Evolutionary conservation across 1,140 invertebrate species (phyloP), one percentile per base, ranked within the genome.

Genomic region (Zaprionus taronus): DNA sequence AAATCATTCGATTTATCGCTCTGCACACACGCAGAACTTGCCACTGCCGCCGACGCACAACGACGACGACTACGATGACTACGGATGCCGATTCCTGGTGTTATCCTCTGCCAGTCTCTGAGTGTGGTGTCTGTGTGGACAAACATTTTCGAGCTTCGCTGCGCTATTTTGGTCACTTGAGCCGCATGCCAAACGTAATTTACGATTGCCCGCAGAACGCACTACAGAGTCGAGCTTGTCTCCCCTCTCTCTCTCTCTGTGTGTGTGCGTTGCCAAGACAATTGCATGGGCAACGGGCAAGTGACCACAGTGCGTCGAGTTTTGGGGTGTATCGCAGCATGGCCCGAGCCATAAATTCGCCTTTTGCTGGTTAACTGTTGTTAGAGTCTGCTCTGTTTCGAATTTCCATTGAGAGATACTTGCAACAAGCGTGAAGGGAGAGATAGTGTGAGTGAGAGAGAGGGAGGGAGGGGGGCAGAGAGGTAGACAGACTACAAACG

Each of bases 311-410:
- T 17, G n/a, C 9, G 41, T 47, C 41, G 31, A 34, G 31, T 34
- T 34, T 11, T 9, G 7, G 41, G 41, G 41, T 75, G 65, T 80
- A 77, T 81, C 65, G 75, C 51, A 76, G 81, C 64, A 69, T 76
- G 61, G 53, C 49, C 22, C 22, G 41, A 68, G 68, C 55, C 83
- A 85, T 85, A 85, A 85, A 85, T 85, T 86, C 79, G 58, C 75
- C 67, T 72, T 72, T 81, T 85, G 14, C 38, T 72, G 79, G 82
- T 85, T 85, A 86, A 85, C 70, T 75, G 75, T 60, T 75, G 79
- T 31, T 57, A 47, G 12, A 64, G 56, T 55, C 44, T 49, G 15
- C 60, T 14, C 49, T 49, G 55, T 76, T 76, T 53, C 44, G 12
- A 61, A 72, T 66, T 76, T 71, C 60, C 66, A 71, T 58, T 67